These are phyloP conservation scores for Leucoraja erinaceus DNA, from an alignment of 2,113 vertebrate species.

Conservation along the genomic window DNA sequence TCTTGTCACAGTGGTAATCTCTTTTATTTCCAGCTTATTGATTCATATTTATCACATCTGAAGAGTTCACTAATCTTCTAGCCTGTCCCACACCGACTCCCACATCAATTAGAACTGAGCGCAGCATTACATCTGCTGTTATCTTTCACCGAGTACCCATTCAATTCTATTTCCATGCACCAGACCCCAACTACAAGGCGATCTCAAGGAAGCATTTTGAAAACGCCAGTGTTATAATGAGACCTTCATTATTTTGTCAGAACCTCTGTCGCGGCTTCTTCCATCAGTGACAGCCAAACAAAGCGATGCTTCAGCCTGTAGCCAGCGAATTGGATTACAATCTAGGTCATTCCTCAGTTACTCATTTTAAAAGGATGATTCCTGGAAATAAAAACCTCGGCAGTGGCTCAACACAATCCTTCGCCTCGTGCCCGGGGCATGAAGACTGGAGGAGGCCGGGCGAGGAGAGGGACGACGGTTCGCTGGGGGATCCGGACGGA, in stretches of 20 bases:
- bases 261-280: not conserved
- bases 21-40: not conserved
- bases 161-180: not conserved
- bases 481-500: too few species aligned
- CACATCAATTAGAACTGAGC: conserved; percentile 15
- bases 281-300: not conserved
- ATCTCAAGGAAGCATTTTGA: not conserved
- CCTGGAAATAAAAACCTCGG: not conserved
- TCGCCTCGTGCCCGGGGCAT: too few species aligned
- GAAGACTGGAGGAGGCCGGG: too few species aligned
- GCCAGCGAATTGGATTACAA: not conserved
- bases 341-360: not conserved
- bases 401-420: not conserved
- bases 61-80: conserved; percentile 8
- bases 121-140: not conserved
- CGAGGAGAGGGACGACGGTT: too few species aligned
- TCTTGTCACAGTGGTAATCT: not conserved
- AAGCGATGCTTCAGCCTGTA: not conserved
- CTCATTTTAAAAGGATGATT: not conserved
- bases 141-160: not conserved
- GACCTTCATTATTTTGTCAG: not conserved
- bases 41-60: conserved; percentile 31
- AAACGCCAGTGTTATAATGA: not conserved
- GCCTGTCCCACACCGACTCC: not conserved
- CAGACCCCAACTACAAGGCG: not conserved